Evolutionary conservation across 2,113 vertebrate genomes (phyloP), one percentile per base, ranked within the genome.

Genomic region (Macquaria ambigua): DNA sequence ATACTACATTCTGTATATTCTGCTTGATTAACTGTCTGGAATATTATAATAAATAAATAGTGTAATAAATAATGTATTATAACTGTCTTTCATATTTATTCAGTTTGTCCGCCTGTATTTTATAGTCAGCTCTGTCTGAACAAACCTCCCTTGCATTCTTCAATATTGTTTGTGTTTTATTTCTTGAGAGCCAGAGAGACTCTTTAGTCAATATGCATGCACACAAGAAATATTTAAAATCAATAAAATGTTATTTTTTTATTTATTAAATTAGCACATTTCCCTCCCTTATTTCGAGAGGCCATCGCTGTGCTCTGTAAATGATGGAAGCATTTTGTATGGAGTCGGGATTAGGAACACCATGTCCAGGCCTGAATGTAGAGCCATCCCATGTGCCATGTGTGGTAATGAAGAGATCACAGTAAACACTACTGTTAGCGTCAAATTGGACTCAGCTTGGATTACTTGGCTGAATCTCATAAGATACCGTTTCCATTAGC

Each of bases 361-460:
- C 0, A 3, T 46, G 64, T 31, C 34, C 31, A 31, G 31, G 23
- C 31, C 23, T 67, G 15, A 39, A 15, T 71, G 23, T 37, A 15
- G 9, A 69, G 39, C 34, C 61, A 68, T 10, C 6, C 18, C 69
- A 78, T 10, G 3, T 34, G 34, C 34, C 34, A 34, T 34, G 31
- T 31, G 59, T 62, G 18, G 23, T 67, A 55, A 80, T 74, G 41
- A 16, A 59, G 39, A 82, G 14, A 79, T 64, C 20, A 31, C 3
- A 41, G 31, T 67, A 37, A 75, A 78, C 46, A 53, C 14, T 2
- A 34, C 56, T 34, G 62, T 39, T 76, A 48, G 48, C 56, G 74
- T 59, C 74, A 86, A 52, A 70, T 77, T 39, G 64, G 68, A 80
- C 75, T 85, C 16, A 48, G 43, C 67, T 61, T 62, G 18, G 21